Conservation (phyloP, 2,888 invertebrate genomes). For the Campopleginae sp. region DNA sequence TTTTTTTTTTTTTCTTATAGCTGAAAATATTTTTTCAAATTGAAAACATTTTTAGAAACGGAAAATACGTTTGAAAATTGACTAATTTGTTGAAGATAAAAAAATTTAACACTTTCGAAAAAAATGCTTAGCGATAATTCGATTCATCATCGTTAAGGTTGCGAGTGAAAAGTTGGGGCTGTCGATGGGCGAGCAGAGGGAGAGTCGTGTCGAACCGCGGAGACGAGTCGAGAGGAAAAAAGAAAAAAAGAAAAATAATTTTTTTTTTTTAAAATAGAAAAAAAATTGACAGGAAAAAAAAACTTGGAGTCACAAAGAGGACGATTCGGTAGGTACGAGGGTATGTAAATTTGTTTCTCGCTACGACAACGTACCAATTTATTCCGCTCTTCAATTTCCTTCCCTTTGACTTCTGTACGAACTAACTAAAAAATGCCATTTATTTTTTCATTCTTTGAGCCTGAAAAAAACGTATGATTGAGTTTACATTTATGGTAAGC, state of each 20-base stretch:
- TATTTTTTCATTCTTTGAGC: constrained; percentile 13
- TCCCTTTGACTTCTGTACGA: constrained; percentile 46
- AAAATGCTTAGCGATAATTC: neutral
- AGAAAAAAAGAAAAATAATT: constrained; percentile 14
- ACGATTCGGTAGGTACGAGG: constrained; percentile 62
- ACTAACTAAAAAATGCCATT: neutral
- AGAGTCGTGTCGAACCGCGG: constrained; percentile 15
- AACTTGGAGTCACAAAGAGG: constrained; percentile 40
- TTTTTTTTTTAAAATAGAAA: no score
- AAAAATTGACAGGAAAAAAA: no score
- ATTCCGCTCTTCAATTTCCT: constrained; percentile 38
- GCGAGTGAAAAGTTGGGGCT: constrained; percentile 31
- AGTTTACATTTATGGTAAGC: constrained; percentile 65
- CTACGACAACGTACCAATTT: constrained; percentile 37
- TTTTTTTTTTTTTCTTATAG: no score
- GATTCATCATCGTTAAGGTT: neutral
- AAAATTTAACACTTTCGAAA: no score
- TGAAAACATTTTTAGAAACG: no score
- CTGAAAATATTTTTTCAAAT: no score
- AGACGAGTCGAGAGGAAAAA: constrained; percentile 12
- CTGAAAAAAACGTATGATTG: constrained; percentile 60
- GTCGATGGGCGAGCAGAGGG: constrained; percentile 34
- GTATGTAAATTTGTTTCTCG: constrained; percentile 62
- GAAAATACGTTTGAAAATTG: no score
- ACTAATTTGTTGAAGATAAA: no score